Base-by-base conservation (phyloP, 2,888 invertebrate genomes). In the Caenorhabditis sinica region DNA sequence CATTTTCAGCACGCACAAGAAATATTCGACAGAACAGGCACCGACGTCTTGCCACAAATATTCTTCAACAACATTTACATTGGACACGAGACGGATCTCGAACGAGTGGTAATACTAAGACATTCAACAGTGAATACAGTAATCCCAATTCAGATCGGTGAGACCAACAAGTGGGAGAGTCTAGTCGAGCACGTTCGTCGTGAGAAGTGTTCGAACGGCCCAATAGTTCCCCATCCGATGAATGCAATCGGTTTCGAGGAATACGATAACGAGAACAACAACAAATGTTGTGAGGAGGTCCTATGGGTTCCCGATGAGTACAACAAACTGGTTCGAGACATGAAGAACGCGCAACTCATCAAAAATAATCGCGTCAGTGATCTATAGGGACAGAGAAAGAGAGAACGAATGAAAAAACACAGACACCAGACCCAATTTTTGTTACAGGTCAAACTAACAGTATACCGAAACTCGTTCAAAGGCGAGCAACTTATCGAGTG, bases 401-500 rank as follows among this genome's bases (percentile, higher is more conserved):
- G 11, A 40, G 40, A 33, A 33, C 33, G 8, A 45, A n/a, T n/a
- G n/a, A 9, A 45, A 23, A 28, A 15, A 58, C 58, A 49, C 28
- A 61, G 11, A 49, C 20, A 49, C 49, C n/a, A 13, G 17, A 15
- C 17, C n/a, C 43, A 33, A 33, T 23, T 56, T 49, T n/a, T 30
- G 23, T 76, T 83, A 56, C 84, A 87, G 71, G 92, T 93, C 66
- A 93, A 93, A 82, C 77, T 88, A 23, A 89, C 80, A 40, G 74
- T 85, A 4, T 89, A 93, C 80, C 93, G 93, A 74, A 93, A 93
- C 75, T 92, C 93, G 6, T 94, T 94, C 89, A 92, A 90, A 74
- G 94, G 93, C 33, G 92, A 92, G 61, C 93, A 93, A n/a, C 93
- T 94, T 87, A 92, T 94, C 17, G 92, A 93, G 75, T 94, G 93